These are phyloP conservation scores for Urocolius indicus DNA, from an alignment of 2,113 vertebrate genomes.

Conservation along the genomic window DNA sequence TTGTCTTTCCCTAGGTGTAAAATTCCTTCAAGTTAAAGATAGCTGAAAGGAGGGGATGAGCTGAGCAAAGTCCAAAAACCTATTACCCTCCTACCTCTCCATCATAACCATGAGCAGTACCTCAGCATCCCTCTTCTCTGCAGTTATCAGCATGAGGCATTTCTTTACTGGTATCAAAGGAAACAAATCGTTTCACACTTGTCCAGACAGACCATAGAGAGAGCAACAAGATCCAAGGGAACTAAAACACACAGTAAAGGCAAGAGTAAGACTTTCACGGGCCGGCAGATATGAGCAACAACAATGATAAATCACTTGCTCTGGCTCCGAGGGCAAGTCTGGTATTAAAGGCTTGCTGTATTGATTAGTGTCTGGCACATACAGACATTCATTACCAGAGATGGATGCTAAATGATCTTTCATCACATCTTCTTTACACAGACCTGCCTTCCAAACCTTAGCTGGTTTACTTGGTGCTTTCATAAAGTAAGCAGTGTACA, in stretches of 20 bases:
- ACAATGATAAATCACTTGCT: constrained; percentile 46
- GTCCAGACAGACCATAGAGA: fast-evolving
- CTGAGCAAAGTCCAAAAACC: no score
- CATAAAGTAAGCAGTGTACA: neutral
- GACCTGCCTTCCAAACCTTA: neutral
- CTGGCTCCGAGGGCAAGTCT: constrained; percentile 29
- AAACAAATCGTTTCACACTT: neutral
- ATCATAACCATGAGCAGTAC: fast-evolving
- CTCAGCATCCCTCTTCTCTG: neutral
- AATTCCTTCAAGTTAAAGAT: neutral
- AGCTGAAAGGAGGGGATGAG: neutral
- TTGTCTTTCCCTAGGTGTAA: neutral
- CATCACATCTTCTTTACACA: neutral
- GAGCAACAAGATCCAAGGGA: neutral
- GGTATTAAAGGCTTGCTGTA: constrained; percentile 52
- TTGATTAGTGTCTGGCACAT: constrained; percentile 60
- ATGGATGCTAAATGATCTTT: neutral
- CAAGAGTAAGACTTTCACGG: neutral
- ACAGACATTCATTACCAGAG: constrained; percentile 37
- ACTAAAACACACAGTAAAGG: neutral
- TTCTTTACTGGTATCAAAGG: neutral
- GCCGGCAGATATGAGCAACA: constrained; percentile 12
- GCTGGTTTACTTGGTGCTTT: neutral
- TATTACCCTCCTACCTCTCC: neutral
- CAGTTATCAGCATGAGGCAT: fast-evolving